Percentiles rank a stretch among this genome's conserved stretches.
phyloP scores from a whole-genome alignment of 2,888 invertebrate genomes.

The Acronicta leporina region DNA sequence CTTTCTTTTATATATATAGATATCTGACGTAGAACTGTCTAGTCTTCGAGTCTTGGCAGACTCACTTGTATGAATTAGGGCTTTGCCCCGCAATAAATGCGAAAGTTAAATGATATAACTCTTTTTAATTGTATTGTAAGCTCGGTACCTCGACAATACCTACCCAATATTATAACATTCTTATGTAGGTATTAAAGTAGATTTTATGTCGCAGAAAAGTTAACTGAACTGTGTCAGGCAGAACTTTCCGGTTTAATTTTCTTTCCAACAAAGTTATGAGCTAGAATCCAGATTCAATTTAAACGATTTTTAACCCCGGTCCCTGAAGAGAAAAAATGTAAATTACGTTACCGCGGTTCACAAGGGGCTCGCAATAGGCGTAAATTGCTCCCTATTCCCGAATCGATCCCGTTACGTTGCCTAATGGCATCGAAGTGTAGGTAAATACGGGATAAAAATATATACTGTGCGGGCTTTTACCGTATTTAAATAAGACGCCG shows the following conservation, averaged over 20 bases:
- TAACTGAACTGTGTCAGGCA: too few relatives aligned
- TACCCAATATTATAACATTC: too few relatives aligned
- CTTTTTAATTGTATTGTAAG: too few relatives aligned
- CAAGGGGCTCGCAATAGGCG: conserved; percentile 55
- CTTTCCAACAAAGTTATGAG: conserved; percentile 6
- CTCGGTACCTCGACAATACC: too few relatives aligned
- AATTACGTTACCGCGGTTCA: conserved; percentile 45
- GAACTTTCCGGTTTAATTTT: neutral
- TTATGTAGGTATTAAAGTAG: too few relatives aligned
- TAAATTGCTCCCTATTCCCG: conserved; percentile 58
- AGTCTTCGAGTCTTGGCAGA: too few relatives aligned
- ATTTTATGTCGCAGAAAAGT: neutral
- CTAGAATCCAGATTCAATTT: conserved; percentile 31
- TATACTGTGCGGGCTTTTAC: conserved; percentile 67
- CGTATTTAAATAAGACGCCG: conserved; percentile 70
- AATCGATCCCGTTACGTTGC: conserved; percentile 53
- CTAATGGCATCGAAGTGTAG: conserved; percentile 57
- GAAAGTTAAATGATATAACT: too few relatives aligned
- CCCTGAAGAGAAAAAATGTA: conserved; percentile 44
- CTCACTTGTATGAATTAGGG: too few relatives aligned
- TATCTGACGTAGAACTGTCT: too few relatives aligned
- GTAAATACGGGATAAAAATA: conserved; percentile 54
- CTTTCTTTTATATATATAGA: too few relatives aligned
- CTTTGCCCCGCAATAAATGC: too few relatives aligned
- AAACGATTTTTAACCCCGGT: conserved; percentile 23